Conservation (phyloP, 2,888 invertebrate genomes). For the Tupiocoris notatus region DNA sequence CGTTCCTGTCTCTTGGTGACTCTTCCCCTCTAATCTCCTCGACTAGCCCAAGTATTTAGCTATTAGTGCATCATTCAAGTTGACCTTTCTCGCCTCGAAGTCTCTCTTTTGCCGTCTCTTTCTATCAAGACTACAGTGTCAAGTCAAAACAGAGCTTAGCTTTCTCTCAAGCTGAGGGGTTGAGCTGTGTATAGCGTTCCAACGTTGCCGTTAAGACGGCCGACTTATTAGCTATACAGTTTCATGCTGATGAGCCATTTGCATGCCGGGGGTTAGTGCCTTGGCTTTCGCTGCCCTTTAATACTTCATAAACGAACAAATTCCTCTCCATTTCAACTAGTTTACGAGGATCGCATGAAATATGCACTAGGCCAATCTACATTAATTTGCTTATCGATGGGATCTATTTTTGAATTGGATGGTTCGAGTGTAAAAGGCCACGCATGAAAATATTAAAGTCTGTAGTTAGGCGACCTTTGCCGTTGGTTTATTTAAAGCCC, state of each 20-base stretch:
- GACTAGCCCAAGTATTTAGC: too few relatives aligned
- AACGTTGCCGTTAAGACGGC: not conserved
- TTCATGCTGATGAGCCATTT: constrained; percentile 6
- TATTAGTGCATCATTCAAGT: not conserved
- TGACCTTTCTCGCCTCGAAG: not conserved
- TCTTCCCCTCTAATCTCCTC: too few relatives aligned
- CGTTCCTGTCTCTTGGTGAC: too few relatives aligned
- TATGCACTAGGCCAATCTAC: too few relatives aligned
- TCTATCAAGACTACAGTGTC: not conserved
- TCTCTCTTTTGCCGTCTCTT: not conserved
- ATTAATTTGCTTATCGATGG: too few relatives aligned
- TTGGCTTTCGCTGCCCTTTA: not conserved
- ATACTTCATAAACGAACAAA: not conserved
- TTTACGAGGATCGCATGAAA: not conserved
- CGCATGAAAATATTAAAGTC: too few relatives aligned
- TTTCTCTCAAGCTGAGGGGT: not conserved
- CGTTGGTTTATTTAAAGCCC: too few relatives aligned
- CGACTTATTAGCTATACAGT: not conserved
- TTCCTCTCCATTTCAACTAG: too few relatives aligned
- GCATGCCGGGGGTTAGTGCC: not conserved
- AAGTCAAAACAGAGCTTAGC: not conserved
- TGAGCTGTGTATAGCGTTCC: too few relatives aligned
- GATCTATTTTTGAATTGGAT: too few relatives aligned
- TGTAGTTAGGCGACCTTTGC: too few relatives aligned
- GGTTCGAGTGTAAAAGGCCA: too few relatives aligned